A percentile compares a stretch with the other conserved stretches of the same genome.
phyloP scores from a whole-genome alignment of 2,888 invertebrate species.

The Nemoura dubitans region DNA sequence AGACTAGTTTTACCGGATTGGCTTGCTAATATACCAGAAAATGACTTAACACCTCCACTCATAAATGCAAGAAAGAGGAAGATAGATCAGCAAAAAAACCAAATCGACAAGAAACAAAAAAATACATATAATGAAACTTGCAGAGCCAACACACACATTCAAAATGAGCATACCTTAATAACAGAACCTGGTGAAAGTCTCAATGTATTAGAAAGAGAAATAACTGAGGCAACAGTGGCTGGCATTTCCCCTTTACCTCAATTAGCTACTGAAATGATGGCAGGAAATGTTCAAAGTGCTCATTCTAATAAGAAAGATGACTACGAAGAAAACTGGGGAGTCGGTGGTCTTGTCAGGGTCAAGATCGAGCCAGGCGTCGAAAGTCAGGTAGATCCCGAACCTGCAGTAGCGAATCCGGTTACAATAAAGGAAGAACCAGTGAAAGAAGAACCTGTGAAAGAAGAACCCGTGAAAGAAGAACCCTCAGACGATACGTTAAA shows the following conservation, averaged over 20 bases:
- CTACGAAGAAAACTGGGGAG: not conserved
- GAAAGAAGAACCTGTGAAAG: not conserved
- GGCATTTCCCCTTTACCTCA: not conserved
- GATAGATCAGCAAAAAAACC: not conserved
- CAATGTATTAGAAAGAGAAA: not conserved
- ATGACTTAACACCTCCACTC: not conserved
- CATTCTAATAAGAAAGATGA: not conserved
- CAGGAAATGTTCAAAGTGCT: not conserved
- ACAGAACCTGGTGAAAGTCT: not conserved
- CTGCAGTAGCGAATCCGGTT: not conserved
- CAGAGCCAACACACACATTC: not conserved
- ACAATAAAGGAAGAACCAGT: not conserved
- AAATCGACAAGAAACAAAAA: not conserved
- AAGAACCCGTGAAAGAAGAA: not conserved
- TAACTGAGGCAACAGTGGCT: not conserved
- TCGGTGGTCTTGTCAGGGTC: not conserved
- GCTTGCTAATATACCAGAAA: not conserved
- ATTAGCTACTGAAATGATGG: not conserved
- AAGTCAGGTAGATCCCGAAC: not conserved
- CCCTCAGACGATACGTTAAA: not conserved
- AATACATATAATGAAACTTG: not conserved
- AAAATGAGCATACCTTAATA: not conserved
- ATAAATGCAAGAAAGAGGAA: not conserved
- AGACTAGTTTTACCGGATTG: constrained; percentile 27
- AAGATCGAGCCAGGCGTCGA: not conserved